Conservation (phyloP, 1,140 invertebrate genomes). For the Listronotus oregonensis region DNA sequence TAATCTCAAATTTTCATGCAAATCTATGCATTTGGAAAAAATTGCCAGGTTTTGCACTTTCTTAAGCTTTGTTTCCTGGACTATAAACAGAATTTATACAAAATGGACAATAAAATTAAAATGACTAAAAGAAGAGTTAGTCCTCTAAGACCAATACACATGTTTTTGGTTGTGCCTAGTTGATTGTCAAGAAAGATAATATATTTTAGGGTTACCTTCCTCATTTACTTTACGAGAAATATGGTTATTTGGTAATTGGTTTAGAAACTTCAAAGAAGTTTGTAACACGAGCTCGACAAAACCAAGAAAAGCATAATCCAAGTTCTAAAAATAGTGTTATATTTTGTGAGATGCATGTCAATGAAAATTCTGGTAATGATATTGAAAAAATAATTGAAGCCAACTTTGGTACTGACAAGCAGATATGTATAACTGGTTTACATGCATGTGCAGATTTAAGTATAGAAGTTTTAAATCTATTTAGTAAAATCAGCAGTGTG, state of each 20-base stretch:
- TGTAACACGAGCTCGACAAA: slow-evolving; percentile 66
- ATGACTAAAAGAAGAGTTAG: too few relatives aligned
- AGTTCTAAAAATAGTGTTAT: slow-evolving; percentile 61
- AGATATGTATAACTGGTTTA: slow-evolving; percentile 68
- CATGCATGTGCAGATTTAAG: slow-evolving; percentile 87
- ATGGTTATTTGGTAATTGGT: slow-evolving; percentile 71
- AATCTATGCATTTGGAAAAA: too few relatives aligned
- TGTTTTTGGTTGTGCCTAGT: too few relatives aligned
- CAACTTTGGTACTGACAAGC: slow-evolving; percentile 43
- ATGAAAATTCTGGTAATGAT: slow-evolving; percentile 56
- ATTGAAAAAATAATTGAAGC: slow-evolving; percentile 58
- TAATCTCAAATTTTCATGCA: too few relatives aligned
- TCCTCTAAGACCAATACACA: too few relatives aligned
- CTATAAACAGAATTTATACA: too few relatives aligned
- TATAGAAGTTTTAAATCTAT: slow-evolving; percentile 72
- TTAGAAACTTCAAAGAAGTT: slow-evolving; percentile 69
- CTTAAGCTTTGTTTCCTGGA: too few relatives aligned
- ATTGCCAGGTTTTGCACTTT: too few relatives aligned
- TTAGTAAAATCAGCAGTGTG: slow-evolving; percentile 65
- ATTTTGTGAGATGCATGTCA: slow-evolving; percentile 64
- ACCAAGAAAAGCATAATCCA: slow-evolving; percentile 64
- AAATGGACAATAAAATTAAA: too few relatives aligned
- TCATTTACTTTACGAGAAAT: slow-evolving; percentile 67
- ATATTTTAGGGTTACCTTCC: slow-evolving; percentile 74
- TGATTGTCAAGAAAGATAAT: too few relatives aligned